Percentiles rank a stretch among this genome's conserved stretches.
These are phyloP conservation scores for Xanthia icteritia DNA, from an alignment of 2,888 invertebrate genomes.

Conservation along the genomic window DNA sequence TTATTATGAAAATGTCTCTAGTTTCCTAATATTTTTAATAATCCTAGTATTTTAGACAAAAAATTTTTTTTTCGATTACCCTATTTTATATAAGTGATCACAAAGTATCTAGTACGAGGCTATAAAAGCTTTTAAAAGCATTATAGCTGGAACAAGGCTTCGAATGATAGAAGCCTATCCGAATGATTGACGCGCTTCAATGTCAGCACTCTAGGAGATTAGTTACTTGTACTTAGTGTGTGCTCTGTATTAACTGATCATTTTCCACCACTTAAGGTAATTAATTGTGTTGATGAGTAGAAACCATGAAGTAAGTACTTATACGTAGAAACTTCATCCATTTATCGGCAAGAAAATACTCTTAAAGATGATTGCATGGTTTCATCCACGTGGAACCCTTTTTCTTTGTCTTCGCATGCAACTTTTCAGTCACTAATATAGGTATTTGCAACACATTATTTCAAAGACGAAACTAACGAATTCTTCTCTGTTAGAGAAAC, in stretches of 20 bases:
- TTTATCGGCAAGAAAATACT: background rate
- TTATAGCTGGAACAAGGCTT: background rate
- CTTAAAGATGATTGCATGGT: background rate
- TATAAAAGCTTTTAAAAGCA: background rate
- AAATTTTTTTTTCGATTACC: background rate
- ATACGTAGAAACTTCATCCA: background rate
- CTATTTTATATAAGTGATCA: background rate
- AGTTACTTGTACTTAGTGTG: background rate
- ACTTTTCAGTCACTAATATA: background rate
- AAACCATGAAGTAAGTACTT: background rate
- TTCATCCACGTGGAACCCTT: background rate
- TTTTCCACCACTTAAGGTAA: constrained; percentile 1
- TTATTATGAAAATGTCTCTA: background rate
- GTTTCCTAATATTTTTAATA: background rate
- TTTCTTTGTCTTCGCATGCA: constrained; percentile 24
- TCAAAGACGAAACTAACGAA: background rate
- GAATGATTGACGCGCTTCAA: background rate
- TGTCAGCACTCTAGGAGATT: constrained; percentile 25
- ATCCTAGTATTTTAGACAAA: no score
- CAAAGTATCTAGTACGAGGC: no score
- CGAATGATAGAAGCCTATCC: background rate
- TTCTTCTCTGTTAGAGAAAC: background rate
- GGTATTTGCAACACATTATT: background rate
- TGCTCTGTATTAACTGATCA: background rate
- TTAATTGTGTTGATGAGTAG: background rate